Percentiles rank a stretch among this genome's conserved stretches.
Evolutionary conservation across 2,888 invertebrate genomes (phyloP).

Genomic region (Himalopsyche tibetana): DNA sequence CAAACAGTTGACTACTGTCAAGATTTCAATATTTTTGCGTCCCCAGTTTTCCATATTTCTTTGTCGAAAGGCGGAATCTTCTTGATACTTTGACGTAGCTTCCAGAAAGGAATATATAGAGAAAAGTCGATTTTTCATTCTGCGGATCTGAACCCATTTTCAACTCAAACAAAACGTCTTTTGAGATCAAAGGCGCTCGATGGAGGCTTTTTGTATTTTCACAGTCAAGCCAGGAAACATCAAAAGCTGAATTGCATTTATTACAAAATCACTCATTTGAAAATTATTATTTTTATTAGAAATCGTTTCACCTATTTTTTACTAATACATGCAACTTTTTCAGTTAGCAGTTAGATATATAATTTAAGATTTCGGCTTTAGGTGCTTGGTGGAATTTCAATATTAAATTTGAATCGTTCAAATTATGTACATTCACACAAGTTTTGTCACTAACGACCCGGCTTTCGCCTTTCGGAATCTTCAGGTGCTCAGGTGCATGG

Average conservation of each 20-base stretch:
- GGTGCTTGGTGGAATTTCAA: too few relatives aligned
- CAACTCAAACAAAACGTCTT: conserved; percentile 30
- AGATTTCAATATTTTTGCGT: conserved; percentile 9
- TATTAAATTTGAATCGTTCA: too few relatives aligned
- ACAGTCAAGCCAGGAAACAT: neutral
- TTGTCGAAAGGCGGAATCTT: neutral
- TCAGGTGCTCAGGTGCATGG: too few relatives aligned
- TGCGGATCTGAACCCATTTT: neutral
- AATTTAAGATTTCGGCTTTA: too few relatives aligned
- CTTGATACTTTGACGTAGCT: neutral
- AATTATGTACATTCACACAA: too few relatives aligned
- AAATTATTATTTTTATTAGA: too few relatives aligned
- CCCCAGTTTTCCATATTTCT: conserved; percentile 19
- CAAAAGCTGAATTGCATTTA: neutral
- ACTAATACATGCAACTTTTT: too few relatives aligned
- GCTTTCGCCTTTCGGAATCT: too few relatives aligned
- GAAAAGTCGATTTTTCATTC: neutral
- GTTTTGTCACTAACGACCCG: too few relatives aligned
- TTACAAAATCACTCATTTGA: too few relatives aligned
- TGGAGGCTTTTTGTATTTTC: conserved; percentile 2
- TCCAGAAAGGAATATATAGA: neutral
- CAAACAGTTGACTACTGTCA: neutral
- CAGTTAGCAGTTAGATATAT: too few relatives aligned
- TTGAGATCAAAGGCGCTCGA: conserved; percentile 30
- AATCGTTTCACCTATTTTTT: too few relatives aligned